These are phyloP conservation scores for Lumbricus terrestris DNA, from an alignment of 2,888 invertebrate genomes.

Conservation along the genomic window DNA sequence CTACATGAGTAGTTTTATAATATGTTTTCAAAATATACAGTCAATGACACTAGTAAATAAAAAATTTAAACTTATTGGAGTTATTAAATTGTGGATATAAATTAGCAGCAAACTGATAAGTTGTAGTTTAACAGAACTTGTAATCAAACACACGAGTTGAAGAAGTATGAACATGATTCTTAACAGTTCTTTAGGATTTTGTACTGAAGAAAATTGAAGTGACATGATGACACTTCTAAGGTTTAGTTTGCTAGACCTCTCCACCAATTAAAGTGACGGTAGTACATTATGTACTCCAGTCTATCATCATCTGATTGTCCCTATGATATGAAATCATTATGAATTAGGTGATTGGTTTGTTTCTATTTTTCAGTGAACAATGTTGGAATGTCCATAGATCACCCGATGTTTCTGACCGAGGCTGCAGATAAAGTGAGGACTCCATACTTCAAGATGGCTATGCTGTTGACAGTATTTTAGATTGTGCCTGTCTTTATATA, in stretches of 20 bases:
- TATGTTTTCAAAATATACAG: neutral
- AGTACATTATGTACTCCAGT: too few relatives aligned
- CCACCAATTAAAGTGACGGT: too few relatives aligned
- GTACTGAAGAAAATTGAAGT: too few relatives aligned
- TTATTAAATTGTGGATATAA: neutral
- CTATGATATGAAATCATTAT: too few relatives aligned
- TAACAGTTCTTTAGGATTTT: too few relatives aligned
- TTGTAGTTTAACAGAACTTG: neutral
- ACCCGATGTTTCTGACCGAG: conserved; percentile 70
- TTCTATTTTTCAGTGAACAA: conserved; percentile 72
- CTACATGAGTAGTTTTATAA: neutral
- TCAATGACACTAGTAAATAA: neutral
- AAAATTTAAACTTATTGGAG: neutral
- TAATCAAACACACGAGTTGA: too few relatives aligned
- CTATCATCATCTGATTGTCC: too few relatives aligned
- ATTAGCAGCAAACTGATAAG: neutral
- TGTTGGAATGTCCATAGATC: conserved; percentile 81
- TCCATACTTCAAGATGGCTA: neutral
- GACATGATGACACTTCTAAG: too few relatives aligned
- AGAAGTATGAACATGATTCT: too few relatives aligned
- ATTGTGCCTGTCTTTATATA: neutral
- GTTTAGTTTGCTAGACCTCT: too few relatives aligned
- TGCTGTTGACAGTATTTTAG: neutral
- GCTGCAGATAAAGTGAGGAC: conserved; percentile 48
- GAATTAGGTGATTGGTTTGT: neutral